phyloP scores from a whole-genome alignment of 2,113 vertebrate genomes.

The Atherinomorus stipes region DNA sequence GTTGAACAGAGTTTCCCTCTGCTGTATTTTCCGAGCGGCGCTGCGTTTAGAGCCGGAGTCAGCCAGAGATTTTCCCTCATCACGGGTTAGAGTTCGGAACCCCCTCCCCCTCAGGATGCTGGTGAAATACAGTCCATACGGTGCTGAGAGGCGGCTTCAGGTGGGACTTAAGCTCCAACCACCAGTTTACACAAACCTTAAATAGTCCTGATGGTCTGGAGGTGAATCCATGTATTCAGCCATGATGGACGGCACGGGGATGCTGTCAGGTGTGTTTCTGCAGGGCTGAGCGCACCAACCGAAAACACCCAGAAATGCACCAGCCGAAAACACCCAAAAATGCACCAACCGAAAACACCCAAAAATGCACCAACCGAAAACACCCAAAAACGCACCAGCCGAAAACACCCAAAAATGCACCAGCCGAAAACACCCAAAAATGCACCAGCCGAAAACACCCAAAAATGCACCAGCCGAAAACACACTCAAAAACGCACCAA shows the following conservation, averaged over 20 bases:
- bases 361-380: too few species aligned
- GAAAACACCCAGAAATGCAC: too few species aligned
- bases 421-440: too few species aligned
- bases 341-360: too few species aligned
- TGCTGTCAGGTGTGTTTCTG: constrained; percentile 17
- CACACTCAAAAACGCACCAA: too few species aligned
- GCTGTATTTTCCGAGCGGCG: constrained; percentile 54
- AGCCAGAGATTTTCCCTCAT: constrained; percentile 50
- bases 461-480: too few species aligned
- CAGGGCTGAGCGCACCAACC: too few species aligned
- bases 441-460: too few species aligned
- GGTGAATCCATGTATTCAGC: constrained; percentile 30
- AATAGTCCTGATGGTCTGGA: not conserved
- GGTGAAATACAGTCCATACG: not conserved
- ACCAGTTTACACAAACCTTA: not conserved
- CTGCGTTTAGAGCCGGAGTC: constrained; percentile 19
- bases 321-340: too few species aligned
- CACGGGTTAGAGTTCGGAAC: constrained; percentile 37
- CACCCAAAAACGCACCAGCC: too few species aligned
- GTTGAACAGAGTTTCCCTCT: constrained; percentile 49
- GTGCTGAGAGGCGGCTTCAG: constrained; percentile 20
- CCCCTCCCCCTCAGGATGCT: constrained; percentile 25
- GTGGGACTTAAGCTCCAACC: constrained; percentile 17
- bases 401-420: too few species aligned
- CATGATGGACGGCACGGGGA: constrained; percentile 38